These are phyloP conservation scores for Stegodyphus mimosarum DNA, from an alignment of 1,140 invertebrate genomes.

Conservation along the genomic window DNA sequence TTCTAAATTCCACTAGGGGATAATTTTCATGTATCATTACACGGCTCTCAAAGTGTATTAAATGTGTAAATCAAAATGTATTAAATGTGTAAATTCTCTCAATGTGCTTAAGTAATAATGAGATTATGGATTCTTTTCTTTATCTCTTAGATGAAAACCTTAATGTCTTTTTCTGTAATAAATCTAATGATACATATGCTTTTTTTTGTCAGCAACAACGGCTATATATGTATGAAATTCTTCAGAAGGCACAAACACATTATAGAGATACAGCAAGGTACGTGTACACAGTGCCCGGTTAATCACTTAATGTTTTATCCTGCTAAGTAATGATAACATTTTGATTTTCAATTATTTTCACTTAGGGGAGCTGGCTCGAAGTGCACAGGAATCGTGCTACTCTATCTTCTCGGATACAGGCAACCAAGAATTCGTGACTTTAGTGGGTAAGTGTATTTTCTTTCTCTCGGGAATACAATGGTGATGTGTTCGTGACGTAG, in stretches of 20 bases:
- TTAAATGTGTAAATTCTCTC: too few relatives aligned
- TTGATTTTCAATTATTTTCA: background rate
- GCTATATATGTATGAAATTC: slow-evolving; percentile 63
- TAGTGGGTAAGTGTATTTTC: slow-evolving; percentile 61
- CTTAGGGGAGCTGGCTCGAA: background rate
- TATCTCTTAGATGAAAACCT: background rate
- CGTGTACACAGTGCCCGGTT: background rate
- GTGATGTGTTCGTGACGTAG: too few relatives aligned
- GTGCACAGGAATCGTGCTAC: slow-evolving; percentile 27
- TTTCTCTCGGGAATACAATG: too few relatives aligned
- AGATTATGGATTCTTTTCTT: background rate
- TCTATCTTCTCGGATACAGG: slow-evolving; percentile 38
- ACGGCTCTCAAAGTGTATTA: too few relatives aligned
- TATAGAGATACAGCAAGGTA: slow-evolving; percentile 64
- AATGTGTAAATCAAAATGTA: too few relatives aligned
- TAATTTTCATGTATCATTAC: too few relatives aligned
- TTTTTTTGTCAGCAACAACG: slow-evolving; percentile 61
- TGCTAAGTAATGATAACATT: too few relatives aligned
- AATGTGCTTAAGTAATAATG: too few relatives aligned
- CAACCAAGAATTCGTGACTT: slow-evolving; percentile 63
- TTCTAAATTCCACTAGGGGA: too few relatives aligned
- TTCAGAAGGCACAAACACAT: slow-evolving; percentile 62
- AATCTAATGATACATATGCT: background rate
- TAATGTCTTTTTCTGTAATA: background rate
- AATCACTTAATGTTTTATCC: background rate